Base-by-base conservation (phyloP, 2,888 invertebrate species). In the Sinelater perroti region DNA sequence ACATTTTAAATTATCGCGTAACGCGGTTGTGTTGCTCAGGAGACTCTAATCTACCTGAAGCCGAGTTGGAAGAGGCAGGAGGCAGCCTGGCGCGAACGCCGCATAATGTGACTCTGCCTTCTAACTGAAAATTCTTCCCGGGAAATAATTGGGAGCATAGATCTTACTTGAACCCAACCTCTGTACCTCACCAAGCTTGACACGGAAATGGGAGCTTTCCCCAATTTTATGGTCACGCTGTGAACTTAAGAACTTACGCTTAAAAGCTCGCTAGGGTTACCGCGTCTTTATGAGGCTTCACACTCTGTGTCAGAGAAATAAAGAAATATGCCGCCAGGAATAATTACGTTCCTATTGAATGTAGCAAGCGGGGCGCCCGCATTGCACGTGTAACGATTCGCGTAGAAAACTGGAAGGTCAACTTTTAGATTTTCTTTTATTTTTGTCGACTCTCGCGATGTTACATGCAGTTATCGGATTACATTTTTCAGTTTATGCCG, bases 151-250 rank as follows among this genome's bases (percentile, higher is more conserved):
- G 61, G 54, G 45, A 38, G 30, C 57, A 58, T 61, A 61, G 42
- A 58, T 61, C 50, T 52, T 45, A 40, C 46, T 50, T 50, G 50
- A 33, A 55, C 21, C 31, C 35, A 49, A 42, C 40, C 44, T 51
- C 28, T 51, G 45, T 50, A 50, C 58, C 49, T 51, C 52, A 50
- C 45, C 33, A 45, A 44, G 55, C 62, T 56, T 56, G 52, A 51
- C 49, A 46, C 45, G 49, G 54, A 61, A 58, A 60, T 52, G 45
- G 47, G 42, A 44, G 49, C 53, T 57, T 61, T 50, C 51, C 20
- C 47, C 57, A 54, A 56, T 55, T 63, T 62, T 63, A 65, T 54
- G 66, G 60, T 65, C 63, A 61, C 56, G 65, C 62, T 61, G 62
- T 61, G 65, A 65, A 57, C 61, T 64, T 59, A 58, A 63, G 56